Conservation (phyloP, 2,888 invertebrate genomes). For the Cephus sareptanus region DNA sequence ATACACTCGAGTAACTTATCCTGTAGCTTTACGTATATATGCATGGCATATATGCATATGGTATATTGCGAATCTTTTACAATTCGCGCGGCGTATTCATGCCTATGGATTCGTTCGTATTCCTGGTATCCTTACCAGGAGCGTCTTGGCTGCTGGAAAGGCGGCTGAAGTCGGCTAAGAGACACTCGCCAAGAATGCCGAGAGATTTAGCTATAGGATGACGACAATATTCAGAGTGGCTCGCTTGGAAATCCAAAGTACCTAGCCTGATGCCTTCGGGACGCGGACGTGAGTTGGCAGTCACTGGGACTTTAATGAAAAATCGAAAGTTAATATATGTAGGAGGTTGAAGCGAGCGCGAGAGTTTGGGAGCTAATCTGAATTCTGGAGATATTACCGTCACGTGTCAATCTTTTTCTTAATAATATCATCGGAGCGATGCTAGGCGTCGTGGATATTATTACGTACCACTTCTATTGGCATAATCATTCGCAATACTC, state of each 20-base stretch:
- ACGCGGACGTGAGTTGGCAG: conserved; percentile 25
- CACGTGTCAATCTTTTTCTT: conserved; percentile 38
- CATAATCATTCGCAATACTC: conserved; percentile 2
- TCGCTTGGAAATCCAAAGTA: background rate
- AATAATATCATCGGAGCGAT: conserved; percentile 29
- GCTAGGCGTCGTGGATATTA: conserved; percentile 4
- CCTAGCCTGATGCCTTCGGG: background rate
- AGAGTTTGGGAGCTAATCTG: conserved; percentile 31
- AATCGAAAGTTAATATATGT: conserved; percentile 35
- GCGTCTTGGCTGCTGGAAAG: background rate
- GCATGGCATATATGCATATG: background rate
- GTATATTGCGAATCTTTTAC: background rate
- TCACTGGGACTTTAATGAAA: conserved; percentile 39
- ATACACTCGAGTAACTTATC: background rate
- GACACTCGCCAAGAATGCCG: background rate
- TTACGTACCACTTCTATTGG: conserved; percentile 7
- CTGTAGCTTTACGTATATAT: background rate
- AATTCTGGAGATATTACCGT: conserved; percentile 40
- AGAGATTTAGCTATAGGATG: background rate
- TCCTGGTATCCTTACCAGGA: background rate
- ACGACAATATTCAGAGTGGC: background rate
- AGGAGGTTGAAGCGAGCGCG: conserved; percentile 4
- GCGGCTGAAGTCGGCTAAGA: background rate
- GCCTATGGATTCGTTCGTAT: background rate
- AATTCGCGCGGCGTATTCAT: background rate